phyloP scores from a whole-genome alignment of 2,888 invertebrate genomes.

The Orthosia gracilis region DNA sequence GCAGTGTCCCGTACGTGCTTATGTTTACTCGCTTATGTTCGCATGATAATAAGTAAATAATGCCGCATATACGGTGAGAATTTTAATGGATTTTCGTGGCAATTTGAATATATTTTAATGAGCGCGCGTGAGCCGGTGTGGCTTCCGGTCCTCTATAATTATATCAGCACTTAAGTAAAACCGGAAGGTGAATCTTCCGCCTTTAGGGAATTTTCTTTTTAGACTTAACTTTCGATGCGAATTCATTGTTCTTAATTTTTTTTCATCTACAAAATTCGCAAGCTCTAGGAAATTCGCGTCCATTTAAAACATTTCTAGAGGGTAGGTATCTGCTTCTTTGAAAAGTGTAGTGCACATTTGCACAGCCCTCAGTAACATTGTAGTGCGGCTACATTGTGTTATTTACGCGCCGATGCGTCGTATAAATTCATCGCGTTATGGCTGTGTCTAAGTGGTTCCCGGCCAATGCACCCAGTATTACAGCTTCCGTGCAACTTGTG shows the following conservation, averaged over 20 bases:
- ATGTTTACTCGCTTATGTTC: conserved; percentile 40
- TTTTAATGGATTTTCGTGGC: conserved; percentile 56
- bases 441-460: conserved; percentile 38
- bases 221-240: conserved; percentile 24
- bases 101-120: conserved; percentile 66
- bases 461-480: conserved; percentile 36
- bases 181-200: conserved; percentile 53
- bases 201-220: conserved; percentile 39
- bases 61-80: conserved; percentile 45
- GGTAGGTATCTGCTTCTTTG: not conserved
- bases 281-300: not conserved
- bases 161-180: conserved; percentile 57
- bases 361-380: not conserved
- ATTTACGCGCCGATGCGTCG: conserved; percentile 17
- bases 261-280: not conserved
- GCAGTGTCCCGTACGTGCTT: conserved; percentile 57
- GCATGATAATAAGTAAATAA: conserved; percentile 52
- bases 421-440: conserved; percentile 50
- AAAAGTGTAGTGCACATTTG: conserved; percentile 6
- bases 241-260: conserved; percentile 14
- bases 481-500: conserved; percentile 23
- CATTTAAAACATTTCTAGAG: conserved; percentile 12
- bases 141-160: conserved; percentile 58
- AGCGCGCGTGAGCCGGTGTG: conserved; percentile 57
- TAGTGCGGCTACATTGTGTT: conserved; percentile 21